A percentile compares a stretch with the other conserved stretches of the same genome.
Conservation (phyloP, 2,888 invertebrate genomes). For the Fabriciana adippe region DNA sequence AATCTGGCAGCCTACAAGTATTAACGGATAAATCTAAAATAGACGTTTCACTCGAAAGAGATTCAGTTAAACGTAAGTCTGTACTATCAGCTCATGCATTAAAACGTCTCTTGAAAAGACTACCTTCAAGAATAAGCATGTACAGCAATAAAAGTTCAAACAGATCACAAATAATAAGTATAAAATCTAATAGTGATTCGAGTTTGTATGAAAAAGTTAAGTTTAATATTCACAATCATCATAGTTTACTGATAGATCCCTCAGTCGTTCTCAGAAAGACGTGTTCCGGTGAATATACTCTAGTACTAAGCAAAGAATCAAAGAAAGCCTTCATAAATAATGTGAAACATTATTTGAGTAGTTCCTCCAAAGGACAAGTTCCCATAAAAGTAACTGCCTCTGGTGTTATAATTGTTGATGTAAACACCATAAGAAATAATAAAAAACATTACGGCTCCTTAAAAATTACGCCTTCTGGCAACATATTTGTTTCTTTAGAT, state of each 20-base stretch:
- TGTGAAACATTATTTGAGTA: slow-evolving; percentile 51
- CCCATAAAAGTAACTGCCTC: slow-evolving; percentile 52
- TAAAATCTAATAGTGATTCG: slow-evolving; percentile 53
- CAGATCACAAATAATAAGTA: slow-evolving; percentile 4
- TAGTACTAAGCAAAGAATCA: slow-evolving; percentile 56
- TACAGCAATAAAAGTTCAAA: slow-evolving; percentile 18
- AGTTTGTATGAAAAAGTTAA: slow-evolving; percentile 48
- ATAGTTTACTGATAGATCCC: slow-evolving; percentile 42
- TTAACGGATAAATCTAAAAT: slow-evolving; percentile 39
- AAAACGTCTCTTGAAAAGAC: slow-evolving; percentile 42
- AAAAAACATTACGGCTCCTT: slow-evolving; percentile 49
- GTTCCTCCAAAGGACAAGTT: slow-evolving; percentile 45
- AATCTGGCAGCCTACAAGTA: slow-evolving; percentile 58
- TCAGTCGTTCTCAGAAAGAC: slow-evolving; percentile 49
- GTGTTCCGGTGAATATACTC: slow-evolving; percentile 53
- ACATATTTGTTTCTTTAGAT: slow-evolving; percentile 54
- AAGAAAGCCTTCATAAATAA: slow-evolving; percentile 55
- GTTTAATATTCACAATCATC: slow-evolving; percentile 42
- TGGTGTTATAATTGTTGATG: slow-evolving; percentile 52
- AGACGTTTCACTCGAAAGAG: slow-evolving; percentile 17
- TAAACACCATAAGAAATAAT: slow-evolving; percentile 43
- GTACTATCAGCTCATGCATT: slow-evolving; percentile 43
- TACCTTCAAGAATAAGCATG: slow-evolving; percentile 37
- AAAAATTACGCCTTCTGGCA: slow-evolving; percentile 60
- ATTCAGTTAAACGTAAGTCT: slow-evolving; percentile 24